phyloP scores from a whole-genome alignment of 2,113 vertebrate genomes.

The Dendrocopos noguchii region DNA sequence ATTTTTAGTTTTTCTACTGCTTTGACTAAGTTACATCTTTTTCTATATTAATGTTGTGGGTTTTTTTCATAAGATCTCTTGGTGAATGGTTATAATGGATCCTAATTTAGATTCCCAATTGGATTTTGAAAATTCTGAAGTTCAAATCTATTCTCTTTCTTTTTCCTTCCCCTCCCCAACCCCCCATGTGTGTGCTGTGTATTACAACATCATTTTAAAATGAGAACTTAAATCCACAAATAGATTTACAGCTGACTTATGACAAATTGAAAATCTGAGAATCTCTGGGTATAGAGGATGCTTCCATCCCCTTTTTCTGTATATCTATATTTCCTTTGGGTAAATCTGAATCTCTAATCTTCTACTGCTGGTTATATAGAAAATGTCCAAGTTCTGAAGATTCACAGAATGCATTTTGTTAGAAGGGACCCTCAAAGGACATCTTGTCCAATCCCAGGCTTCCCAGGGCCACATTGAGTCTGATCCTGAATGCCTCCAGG shows the following conservation, averaged over 20 bases:
- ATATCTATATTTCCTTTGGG: neutral
- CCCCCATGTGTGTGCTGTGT: neutral
- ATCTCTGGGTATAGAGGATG: neutral
- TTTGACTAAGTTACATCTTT: neutral
- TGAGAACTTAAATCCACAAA: neutral
- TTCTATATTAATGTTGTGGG: neutral
- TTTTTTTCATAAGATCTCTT: neutral
- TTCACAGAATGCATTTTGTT: too few relatives aligned
- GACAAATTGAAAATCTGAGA: neutral
- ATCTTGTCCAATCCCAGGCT: too few relatives aligned
- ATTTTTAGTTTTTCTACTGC: slow-evolving; percentile 27
- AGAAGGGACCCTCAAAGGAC: too few relatives aligned
- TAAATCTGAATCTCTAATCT: neutral
- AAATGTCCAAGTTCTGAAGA: neutral
- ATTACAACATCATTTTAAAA: neutral
- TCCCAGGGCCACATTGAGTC: too few relatives aligned
- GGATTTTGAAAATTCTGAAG: neutral
- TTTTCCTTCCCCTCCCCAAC: neutral
- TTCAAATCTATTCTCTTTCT: neutral
- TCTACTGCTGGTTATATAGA: neutral
- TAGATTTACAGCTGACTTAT: neutral
- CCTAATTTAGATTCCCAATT: neutral
- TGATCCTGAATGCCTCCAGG: too few relatives aligned
- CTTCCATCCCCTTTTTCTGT: neutral
- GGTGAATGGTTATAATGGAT: neutral